These are phyloP conservation scores for Megalurothrips usitatus DNA, from an alignment of 2,888 invertebrate genomes.

Conservation along the genomic window DNA sequence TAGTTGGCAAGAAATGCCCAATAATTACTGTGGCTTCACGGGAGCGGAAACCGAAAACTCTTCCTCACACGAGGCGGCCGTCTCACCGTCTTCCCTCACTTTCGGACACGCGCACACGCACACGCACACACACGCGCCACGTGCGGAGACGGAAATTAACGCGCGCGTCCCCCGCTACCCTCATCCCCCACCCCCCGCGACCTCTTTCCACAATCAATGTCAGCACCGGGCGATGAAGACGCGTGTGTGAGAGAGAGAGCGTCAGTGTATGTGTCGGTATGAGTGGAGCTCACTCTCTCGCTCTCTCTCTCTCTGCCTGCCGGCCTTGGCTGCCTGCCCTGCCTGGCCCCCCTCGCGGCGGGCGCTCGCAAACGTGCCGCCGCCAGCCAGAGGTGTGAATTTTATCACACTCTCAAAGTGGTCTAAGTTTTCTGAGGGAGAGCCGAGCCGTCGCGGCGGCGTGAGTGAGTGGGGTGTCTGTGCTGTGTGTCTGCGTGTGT, in stretches of 20 bases:
- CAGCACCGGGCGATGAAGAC: slow-evolving; percentile 2
- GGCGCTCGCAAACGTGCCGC: not conserved
- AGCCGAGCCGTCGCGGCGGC: not conserved
- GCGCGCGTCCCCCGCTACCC: not conserved
- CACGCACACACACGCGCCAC: not conserved
- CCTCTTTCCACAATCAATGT: slow-evolving; percentile 1
- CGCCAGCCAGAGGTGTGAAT: not conserved
- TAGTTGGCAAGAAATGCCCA: no score
- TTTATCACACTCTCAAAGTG: not conserved
- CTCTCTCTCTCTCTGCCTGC: no score
- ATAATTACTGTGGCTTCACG: no score
- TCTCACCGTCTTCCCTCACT: no score
- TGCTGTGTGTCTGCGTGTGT: no score
- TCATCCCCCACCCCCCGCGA: not conserved
- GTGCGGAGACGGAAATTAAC: slow-evolving; percentile 17
- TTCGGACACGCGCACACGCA: no score
- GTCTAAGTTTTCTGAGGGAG: not conserved
- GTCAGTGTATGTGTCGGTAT: not conserved
- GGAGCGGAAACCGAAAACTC: not conserved
- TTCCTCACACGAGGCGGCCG: not conserved
- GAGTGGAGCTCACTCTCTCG: no score
- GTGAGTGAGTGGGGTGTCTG: not conserved
- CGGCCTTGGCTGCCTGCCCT: no score
- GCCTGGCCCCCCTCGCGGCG: no score
- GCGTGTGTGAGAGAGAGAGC: not conserved